These are phyloP conservation scores for Acanthosepion lycidas DNA, from an alignment of 2,888 invertebrate species.

Conservation along the genomic window DNA sequence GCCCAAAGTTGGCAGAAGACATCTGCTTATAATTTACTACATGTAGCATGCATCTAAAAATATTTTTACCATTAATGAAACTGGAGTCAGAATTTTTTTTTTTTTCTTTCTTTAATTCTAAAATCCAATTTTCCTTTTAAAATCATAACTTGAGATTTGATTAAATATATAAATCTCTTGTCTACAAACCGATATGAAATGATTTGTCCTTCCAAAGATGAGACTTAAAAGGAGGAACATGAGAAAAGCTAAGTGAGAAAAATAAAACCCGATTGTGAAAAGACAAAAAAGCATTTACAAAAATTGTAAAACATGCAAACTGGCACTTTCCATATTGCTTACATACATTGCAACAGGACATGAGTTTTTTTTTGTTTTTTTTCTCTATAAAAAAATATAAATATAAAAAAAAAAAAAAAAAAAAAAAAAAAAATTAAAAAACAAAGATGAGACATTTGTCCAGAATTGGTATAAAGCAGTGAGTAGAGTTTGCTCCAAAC, in stretches of 20 bases:
- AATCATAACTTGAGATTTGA: neutral
- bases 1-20: neutral
- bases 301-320: neutral
- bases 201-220: neutral
- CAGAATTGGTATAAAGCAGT: neutral
- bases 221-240: slow-evolving; percentile 8
- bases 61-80: neutral
- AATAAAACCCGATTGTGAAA: neutral
- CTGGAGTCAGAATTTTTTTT: neutral
- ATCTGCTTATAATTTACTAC: neutral
- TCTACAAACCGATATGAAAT: neutral
- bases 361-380: neutral
- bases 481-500: neutral
- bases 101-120: neutral
- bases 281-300: slow-evolving; percentile 33
- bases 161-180: neutral
- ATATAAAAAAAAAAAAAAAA: neutral
- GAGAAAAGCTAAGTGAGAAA: neutral
- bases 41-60: neutral
- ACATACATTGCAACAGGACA: neutral
- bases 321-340: slow-evolving; percentile 17
- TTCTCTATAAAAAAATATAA: neutral
- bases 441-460: neutral
- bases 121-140: neutral
- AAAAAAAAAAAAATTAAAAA: neutral